These are phyloP conservation scores for Tenrec ecaudatus DNA, from an alignment of 2,113 vertebrate genomes.

Conservation along the genomic window DNA sequence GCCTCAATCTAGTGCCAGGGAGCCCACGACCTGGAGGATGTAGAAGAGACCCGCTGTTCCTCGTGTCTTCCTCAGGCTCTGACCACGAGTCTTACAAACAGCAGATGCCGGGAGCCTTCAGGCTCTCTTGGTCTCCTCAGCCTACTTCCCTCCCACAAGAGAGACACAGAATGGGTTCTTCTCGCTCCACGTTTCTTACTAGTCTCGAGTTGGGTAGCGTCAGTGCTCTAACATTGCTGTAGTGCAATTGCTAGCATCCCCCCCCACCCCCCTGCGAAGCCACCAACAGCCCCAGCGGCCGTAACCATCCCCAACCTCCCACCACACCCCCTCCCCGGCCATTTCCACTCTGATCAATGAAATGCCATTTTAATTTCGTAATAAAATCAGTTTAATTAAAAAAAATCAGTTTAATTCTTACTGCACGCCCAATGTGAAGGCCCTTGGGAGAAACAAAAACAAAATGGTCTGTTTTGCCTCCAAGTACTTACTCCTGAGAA, in stretches of 20 bases:
- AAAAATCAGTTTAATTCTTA: conserved; percentile 84
- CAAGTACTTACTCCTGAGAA: conserved; percentile 85
- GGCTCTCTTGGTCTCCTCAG: conserved; percentile 27
- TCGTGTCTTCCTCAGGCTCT: conserved; percentile 66
- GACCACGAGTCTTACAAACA: background rate
- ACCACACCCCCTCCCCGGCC: conserved; percentile 11
- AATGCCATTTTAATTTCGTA: conserved; percentile 76
- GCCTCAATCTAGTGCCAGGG: conserved; percentile 40
- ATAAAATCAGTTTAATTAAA: too few species aligned
- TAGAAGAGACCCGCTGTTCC: conserved; percentile 60
- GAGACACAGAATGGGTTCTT: conserved; percentile 23
- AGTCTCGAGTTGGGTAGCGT: background rate
- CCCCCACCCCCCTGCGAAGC: rapidly evolving
- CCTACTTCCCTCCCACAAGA: conserved; percentile 1
- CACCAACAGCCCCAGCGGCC: too few species aligned
- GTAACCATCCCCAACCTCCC: conserved; percentile 31
- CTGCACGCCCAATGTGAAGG: conserved; percentile 85
- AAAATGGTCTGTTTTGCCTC: conserved; percentile 85
- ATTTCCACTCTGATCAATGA: conserved; percentile 14
- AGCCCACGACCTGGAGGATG: conserved; percentile 62
- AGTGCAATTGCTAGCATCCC: rapidly evolving
- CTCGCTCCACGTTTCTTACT: conserved; percentile 12
- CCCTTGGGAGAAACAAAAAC: conserved; percentile 82
- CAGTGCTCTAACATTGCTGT: background rate
- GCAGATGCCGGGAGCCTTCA: conserved; percentile 66